Conservation (phyloP, 2,888 invertebrate genomes). For the Tipula vernalis region DNA sequence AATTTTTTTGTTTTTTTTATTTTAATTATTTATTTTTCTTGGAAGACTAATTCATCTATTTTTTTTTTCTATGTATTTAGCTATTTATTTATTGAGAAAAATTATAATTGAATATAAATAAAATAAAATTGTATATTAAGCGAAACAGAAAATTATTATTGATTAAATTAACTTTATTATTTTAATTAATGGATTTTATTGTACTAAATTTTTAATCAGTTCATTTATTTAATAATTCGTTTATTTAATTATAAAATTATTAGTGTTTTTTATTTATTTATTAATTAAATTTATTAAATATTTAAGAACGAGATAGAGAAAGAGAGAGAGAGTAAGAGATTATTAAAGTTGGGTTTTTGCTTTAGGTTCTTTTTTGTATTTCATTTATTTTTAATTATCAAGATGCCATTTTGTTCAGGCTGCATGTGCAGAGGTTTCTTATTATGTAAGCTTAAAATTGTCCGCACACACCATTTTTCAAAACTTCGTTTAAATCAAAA, state of each 20-base stretch:
- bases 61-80: neutral
- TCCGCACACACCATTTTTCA: too few species aligned
- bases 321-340: neutral
- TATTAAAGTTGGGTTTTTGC: neutral
- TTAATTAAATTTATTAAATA: neutral
- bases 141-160: neutral
- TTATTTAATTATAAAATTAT: neutral
- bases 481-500: neutral
- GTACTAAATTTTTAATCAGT: conserved; percentile 11
- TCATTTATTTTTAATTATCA: neutral
- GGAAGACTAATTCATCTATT: conserved; percentile 4
- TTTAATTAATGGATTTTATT: conserved; percentile 6
- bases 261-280: neutral
- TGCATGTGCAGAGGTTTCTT: neutral
- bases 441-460: too few species aligned
- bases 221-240: conserved; percentile 8
- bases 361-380: neutral
- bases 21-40: neutral
- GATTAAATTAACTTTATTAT: neutral
- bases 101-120: neutral
- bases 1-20: neutral
- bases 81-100: neutral
- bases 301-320: neutral
- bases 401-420: neutral
- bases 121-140: neutral